Percentiles rank a stretch among this genome's conserved stretches.
Conservation (phyloP, 1,140 invertebrate species). For the Apis florea region DNA sequence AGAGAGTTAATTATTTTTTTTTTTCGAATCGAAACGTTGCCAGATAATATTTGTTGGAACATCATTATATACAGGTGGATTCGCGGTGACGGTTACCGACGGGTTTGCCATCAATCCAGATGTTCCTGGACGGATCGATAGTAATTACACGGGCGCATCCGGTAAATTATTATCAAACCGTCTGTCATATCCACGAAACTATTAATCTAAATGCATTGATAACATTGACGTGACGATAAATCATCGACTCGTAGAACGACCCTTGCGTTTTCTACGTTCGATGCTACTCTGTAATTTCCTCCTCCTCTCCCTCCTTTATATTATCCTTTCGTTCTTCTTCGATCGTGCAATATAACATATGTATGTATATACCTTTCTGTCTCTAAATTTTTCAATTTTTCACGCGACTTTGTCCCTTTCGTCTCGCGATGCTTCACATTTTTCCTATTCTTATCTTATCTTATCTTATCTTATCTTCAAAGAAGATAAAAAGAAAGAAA, state of each 20-base stretch:
- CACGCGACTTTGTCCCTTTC: too few relatives aligned
- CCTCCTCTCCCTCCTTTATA: too few relatives aligned
- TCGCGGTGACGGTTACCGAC: constrained; percentile 49
- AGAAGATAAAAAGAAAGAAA: too few relatives aligned
- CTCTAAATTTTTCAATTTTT: too few relatives aligned
- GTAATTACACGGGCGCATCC: constrained; percentile 53
- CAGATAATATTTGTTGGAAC: constrained; percentile 42
- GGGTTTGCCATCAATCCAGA: constrained; percentile 53
- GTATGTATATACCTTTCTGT: too few relatives aligned
- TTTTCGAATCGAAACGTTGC: constrained; percentile 18
- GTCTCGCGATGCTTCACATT: too few relatives aligned
- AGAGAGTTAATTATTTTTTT: too few relatives aligned
- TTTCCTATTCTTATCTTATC: too few relatives aligned
- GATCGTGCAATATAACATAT: too few relatives aligned
- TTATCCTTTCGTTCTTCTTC: too few relatives aligned
- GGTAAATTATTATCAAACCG: constrained; percentile 67
- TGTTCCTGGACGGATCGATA: constrained; percentile 55
- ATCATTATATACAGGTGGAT: constrained; percentile 47
- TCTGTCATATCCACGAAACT: constrained; percentile 62
- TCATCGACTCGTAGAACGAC: constrained; percentile 43
- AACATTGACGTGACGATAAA: constrained; percentile 58
- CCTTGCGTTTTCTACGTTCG: constrained; percentile 29
- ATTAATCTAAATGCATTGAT: constrained; percentile 54
- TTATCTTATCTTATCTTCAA: too few relatives aligned
- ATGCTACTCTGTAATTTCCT: too few relatives aligned